Percentiles rank a stretch among this genome's conserved stretches.
Evolutionary conservation across 1,140 invertebrate species (phyloP).

Genomic region (Drosophila insularis): DNA sequence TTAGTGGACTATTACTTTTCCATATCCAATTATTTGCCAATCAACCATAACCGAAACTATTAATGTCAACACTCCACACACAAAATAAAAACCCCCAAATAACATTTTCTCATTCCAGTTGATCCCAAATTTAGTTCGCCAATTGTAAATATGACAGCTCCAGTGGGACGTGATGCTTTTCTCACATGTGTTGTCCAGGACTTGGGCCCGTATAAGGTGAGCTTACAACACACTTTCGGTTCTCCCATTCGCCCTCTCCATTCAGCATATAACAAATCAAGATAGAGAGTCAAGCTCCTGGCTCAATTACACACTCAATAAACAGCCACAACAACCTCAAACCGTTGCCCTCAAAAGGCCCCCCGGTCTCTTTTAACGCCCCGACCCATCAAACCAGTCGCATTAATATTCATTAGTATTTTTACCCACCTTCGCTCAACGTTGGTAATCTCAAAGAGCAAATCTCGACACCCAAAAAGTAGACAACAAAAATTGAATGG

Average conservation of each 20-base stretch:
- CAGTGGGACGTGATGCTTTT: constrained; percentile 91
- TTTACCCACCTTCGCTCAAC: constrained; percentile 26
- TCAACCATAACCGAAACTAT: constrained; percentile 28
- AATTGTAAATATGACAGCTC: constrained; percentile 91
- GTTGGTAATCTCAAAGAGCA: constrained; percentile 68
- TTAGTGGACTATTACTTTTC: not conserved
- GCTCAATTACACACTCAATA: constrained; percentile 80
- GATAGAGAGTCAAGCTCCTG: constrained; percentile 25
- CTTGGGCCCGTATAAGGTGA: constrained; percentile 92
- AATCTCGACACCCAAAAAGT: constrained; percentile 70
- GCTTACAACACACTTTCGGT: constrained; percentile 32
- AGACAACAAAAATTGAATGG: constrained; percentile 52
- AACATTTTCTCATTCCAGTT: constrained; percentile 84
- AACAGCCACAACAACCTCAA: constrained; percentile 63
- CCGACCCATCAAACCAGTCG: constrained; percentile 23
- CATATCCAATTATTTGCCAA: constrained; percentile 39
- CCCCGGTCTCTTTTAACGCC: not conserved
- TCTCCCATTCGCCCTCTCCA: not conserved
- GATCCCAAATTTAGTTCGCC: constrained; percentile 92
- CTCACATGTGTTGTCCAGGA: constrained; percentile 92
- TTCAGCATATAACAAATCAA: constrained; percentile 37
- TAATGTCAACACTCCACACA: constrained; percentile 30
- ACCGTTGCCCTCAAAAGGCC: not conserved
- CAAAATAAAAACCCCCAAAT: constrained; percentile 17
- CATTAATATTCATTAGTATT: constrained; percentile 81